phyloP scores from a whole-genome alignment of 1,140 invertebrate species.

The Zaprionus ornatus region DNA sequence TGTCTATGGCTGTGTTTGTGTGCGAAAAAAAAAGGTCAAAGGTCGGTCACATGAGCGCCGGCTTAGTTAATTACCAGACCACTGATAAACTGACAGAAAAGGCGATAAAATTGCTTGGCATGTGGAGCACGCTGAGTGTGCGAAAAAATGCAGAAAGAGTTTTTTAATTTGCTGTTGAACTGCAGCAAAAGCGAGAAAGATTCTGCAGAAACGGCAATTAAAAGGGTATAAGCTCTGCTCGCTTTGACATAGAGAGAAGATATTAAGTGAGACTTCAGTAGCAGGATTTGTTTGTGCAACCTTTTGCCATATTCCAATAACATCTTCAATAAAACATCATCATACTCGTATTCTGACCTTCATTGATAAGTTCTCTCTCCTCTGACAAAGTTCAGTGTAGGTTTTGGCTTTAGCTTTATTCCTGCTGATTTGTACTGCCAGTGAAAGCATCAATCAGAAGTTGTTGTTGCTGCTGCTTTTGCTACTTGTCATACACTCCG shows the following conservation, averaged over 20 bases:
- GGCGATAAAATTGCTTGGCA: not conserved
- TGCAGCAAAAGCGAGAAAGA: not conserved
- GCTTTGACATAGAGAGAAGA: not conserved
- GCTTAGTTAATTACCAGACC: constrained; percentile 10
- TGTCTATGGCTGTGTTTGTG: not conserved
- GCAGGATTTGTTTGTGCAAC: too few relatives aligned
- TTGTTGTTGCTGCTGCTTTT: not conserved
- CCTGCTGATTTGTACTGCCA: constrained; percentile 1
- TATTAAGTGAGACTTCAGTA: not conserved
- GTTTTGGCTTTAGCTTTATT: not conserved
- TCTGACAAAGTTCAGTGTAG: not conserved
- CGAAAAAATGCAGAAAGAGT: not conserved
- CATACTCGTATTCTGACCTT: not conserved
- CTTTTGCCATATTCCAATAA: not conserved
- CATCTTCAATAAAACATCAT: not conserved
- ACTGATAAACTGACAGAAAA: constrained; percentile 8
- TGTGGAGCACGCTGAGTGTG: not conserved
- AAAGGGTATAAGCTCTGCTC: too few relatives aligned
- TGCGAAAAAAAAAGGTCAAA: constrained; percentile 32
- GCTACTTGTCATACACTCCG: constrained; percentile 4
- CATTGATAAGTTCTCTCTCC: not conserved
- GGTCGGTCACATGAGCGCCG: constrained; percentile 15
- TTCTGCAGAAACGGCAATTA: not conserved
- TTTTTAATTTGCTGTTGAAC: not conserved
- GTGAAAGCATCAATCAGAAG: not conserved